Conservation (phyloP, 1,140 invertebrate genomes). For the Trichoplusia ni region DNA sequence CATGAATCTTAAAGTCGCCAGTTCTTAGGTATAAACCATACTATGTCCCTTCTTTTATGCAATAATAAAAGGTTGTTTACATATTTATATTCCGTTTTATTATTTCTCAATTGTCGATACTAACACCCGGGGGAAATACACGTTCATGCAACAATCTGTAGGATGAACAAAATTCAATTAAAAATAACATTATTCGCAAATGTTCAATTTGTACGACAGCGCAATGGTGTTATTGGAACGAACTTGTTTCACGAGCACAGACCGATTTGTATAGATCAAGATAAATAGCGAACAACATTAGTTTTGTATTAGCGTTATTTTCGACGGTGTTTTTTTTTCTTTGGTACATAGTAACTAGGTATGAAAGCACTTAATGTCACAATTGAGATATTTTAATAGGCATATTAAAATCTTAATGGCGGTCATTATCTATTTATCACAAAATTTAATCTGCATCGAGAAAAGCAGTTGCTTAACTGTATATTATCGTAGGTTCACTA, state of each 20-base stretch:
- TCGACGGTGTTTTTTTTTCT: too few species aligned
- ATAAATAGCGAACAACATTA: constrained; percentile 10
- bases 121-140: constrained; percentile 8
- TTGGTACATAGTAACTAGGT: too few species aligned
- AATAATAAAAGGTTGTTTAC: constrained; percentile 16
- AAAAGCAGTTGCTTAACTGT: too few species aligned
- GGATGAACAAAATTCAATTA: constrained; percentile 28
- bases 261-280: constrained; percentile 7
- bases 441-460: too few species aligned
- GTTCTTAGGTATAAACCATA: neutral
- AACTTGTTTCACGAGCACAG: neutral
- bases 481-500: neutral
- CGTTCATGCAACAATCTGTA: constrained; percentile 3
- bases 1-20: constrained; percentile 14
- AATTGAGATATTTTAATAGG: too few species aligned
- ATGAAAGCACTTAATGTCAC: too few species aligned
- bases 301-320: too few species aligned
- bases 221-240: neutral
- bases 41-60: neutral
- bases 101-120: neutral
- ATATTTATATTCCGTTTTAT: constrained; percentile 1
- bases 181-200: constrained; percentile 1
- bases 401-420: too few species aligned
- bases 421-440: too few species aligned
- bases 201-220: constrained; percentile 5